phyloP scores from a whole-genome alignment of 2,888 invertebrate genomes.

The Cheiracanthium punctorium region DNA sequence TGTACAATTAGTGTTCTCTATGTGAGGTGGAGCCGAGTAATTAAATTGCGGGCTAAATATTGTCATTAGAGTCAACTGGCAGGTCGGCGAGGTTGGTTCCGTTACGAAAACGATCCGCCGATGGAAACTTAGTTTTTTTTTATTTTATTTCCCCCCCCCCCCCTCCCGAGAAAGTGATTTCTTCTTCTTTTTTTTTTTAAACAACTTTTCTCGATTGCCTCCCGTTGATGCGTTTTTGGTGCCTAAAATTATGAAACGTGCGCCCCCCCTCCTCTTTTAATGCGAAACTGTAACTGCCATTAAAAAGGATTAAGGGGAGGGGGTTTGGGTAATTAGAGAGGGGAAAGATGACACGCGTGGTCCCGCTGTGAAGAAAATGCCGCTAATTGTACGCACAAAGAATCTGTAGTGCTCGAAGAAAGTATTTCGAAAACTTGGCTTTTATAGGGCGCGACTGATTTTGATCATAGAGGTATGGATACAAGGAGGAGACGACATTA shows the following conservation, averaged over 20 bases:
- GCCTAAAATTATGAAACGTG: no score
- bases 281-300: not conserved
- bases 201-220: not conserved
- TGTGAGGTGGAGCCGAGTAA: conserved; percentile 33
- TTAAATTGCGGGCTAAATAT: conserved; percentile 64
- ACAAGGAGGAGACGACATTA: no score
- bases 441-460: no score
- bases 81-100: conserved; percentile 31
- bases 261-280: not conserved
- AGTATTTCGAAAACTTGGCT: no score
- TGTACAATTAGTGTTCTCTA: conserved; percentile 39
- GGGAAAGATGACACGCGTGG: not conserved
- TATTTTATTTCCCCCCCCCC: conserved; percentile 1
- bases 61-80: conserved; percentile 64
- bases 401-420: no score
- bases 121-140: not conserved
- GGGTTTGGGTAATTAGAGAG: not conserved
- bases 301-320: not conserved
- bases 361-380: no score
- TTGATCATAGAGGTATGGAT: no score
- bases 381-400: no score
- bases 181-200: no score
- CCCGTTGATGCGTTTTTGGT: no score
- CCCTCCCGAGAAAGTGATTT: no score
- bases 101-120: not conserved